Evolutionary conservation across 2,888 invertebrate genomes (phyloP), one percentile per base, ranked within the genome.

Genomic region (Volucella bombylans): DNA sequence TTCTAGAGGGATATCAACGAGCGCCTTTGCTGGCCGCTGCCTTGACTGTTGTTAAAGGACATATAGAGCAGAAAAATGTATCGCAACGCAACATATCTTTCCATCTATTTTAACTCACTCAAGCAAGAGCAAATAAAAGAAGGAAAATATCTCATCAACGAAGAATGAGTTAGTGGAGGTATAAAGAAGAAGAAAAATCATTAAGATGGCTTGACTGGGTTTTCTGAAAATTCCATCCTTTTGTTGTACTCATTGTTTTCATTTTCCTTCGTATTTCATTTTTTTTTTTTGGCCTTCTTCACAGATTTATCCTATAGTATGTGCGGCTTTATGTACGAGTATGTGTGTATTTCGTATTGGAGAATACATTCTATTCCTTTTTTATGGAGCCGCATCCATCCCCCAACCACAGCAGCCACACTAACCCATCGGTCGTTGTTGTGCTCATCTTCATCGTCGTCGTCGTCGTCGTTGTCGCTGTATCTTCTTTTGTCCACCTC

Each of bases 31-130:
- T 31, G 31, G 31, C 31, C 31, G 31, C 31, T 31, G 31, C 31
- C 31, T 6, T 31, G 31, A 23, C 59, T 18, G 69, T 10, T 39
- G 49, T 9, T 54, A 49, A 78, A 69, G 54, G 73, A 74, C 57
- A 67, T 39, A 31, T 45, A 45, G 47, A 57, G 14, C 12, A 71
- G n/a, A 74, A 69, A 79, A 83, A 74, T 74, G 55, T 83, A 74
- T 83, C 67, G 74, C 76, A 85, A 85, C 67, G 71, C 80, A 85
- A 85, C 80, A 80, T 80, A 85, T 78, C 68, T 69, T 78, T 82
- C 39, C 82, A 80, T 74, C 45, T 67, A 83, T 79, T 80, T 76
- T 71, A 76, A 85, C 67, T 81, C 62, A 59, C 72, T 85, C 76
- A 77, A 68, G 55, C 72, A 59, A 76, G 77, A 72, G 68, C 67